These are phyloP conservation scores for Eristalinus sepulchralis DNA, from an alignment of 2,888 invertebrate species.

Conservation along the genomic window DNA sequence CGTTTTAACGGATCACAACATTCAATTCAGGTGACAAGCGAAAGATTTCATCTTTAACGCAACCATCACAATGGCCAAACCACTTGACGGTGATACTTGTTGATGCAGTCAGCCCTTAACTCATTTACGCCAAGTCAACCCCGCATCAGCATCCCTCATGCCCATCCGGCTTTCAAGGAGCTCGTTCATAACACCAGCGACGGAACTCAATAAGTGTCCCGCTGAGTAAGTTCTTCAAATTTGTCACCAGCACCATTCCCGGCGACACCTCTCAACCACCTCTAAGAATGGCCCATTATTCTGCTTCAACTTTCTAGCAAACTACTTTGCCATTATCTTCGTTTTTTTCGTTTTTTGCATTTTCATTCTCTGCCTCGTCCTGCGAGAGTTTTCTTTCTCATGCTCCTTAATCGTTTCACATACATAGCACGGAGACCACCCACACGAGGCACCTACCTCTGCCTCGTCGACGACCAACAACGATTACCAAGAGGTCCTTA, in stretches of 20 bases:
- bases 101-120: not conserved
- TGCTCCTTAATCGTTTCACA: constrained; percentile 27
- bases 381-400: not conserved
- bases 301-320: constrained; percentile 33
- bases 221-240: constrained; percentile 50
- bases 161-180: not conserved
- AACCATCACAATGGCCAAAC: not conserved
- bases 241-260: constrained; percentile 37
- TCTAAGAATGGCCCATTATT: constrained; percentile 21
- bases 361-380: not conserved
- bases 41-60: not conserved
- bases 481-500: constrained; percentile 28
- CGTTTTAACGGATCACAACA: not conserved
- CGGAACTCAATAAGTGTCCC: constrained; percentile 49
- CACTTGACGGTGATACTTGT: not conserved
- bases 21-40: not conserved
- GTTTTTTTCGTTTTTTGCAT: not conserved
- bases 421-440: constrained; percentile 12
- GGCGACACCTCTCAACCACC: constrained; percentile 32
- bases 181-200: not conserved
- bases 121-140: not conserved
- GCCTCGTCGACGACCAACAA: constrained; percentile 2
- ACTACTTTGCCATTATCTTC: constrained; percentile 27
- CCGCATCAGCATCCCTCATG: not conserved
- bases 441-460: constrained; percentile 2